Percentiles rank a stretch among this genome's conserved stretches.
These are phyloP conservation scores for Merluccius polli DNA, from an alignment of 2,797 vertebrate genomes.

Conservation along the genomic window DNA sequence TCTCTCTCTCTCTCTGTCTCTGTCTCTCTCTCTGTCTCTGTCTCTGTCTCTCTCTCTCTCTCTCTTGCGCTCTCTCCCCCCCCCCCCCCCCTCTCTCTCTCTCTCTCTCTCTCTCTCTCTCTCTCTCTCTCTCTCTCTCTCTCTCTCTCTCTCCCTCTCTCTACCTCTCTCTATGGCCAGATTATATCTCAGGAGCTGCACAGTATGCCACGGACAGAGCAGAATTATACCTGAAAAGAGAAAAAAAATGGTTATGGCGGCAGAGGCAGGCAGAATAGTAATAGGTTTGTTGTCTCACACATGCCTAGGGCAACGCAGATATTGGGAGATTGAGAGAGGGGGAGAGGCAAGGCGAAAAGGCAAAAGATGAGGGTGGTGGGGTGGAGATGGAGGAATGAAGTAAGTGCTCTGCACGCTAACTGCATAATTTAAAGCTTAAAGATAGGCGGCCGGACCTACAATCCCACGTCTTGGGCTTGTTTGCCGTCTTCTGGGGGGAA, in stretches of 20 bases:
- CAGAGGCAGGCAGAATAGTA: neutral
- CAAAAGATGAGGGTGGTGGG: constrained; percentile 38
- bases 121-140: constrained; percentile 6
- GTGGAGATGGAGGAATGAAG: constrained; percentile 41
- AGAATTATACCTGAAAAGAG: neutral
- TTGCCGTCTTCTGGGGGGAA: constrained; percentile 15
- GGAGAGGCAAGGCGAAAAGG: neutral
- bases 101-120: neutral
- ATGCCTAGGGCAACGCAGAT: neutral
- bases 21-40: neutral
- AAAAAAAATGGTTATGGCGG: neutral
- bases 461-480: constrained; percentile 36
- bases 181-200: neutral
- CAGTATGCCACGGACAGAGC: neutral
- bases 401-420: constrained; percentile 50
- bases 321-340: neutral
- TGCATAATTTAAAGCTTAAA: constrained; percentile 68
- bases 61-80: constrained; percentile 6
- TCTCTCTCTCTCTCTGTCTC: neutral
- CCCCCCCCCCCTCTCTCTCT: neutral
- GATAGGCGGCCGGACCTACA: constrained; percentile 42
- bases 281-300: neutral
- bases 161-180: neutral
- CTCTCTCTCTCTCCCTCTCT: too few relatives aligned
- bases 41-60: constrained; percentile 6